These are phyloP conservation scores for Cephus spinipes DNA, from an alignment of 2,888 invertebrate genomes.

Conservation along the genomic window DNA sequence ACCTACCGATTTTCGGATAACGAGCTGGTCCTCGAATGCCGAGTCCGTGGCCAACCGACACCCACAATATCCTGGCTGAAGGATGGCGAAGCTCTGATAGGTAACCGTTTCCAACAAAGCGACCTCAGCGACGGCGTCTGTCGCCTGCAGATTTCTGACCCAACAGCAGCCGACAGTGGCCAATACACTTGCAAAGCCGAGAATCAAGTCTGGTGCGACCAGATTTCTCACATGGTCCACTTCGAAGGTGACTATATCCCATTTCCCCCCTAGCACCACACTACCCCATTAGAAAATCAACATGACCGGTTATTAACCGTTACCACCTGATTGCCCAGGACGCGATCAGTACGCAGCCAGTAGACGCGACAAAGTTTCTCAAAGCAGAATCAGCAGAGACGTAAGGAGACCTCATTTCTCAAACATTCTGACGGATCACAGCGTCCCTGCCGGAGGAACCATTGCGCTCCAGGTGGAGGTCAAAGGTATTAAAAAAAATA, in stretches of 20 bases:
- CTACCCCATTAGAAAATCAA: conserved; percentile 61
- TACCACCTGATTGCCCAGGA: conserved; percentile 20
- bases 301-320: not conserved
- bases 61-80: conserved; percentile 84
- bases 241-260: conserved; percentile 71
- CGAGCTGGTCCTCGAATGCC: conserved; percentile 82
- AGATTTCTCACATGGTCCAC: conserved; percentile 79
- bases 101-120: conserved; percentile 74
- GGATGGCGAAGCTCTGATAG: conserved; percentile 72
- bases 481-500: conserved; percentile 67
- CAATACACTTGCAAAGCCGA: conserved; percentile 82
- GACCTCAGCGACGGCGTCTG: conserved; percentile 82
- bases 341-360: conserved; percentile 28
- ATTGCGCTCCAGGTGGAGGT: conserved; percentile 86
- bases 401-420: conserved; percentile 78
- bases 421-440: conserved; percentile 77
- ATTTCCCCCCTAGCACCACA: conserved; percentile 19
- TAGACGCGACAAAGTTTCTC: conserved; percentile 32
- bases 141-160: conserved; percentile 75
- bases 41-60: conserved; percentile 79
- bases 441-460: conserved; percentile 81
- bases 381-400: conserved; percentile 48
- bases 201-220: conserved; percentile 77
- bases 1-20: conserved; percentile 79
- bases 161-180: conserved; percentile 78